A percentile compares a stretch with the other conserved stretches of the same genome.
Evolutionary conservation across 2,113 vertebrate species (phyloP).

Genomic region (Telmatochromis sp.): DNA sequence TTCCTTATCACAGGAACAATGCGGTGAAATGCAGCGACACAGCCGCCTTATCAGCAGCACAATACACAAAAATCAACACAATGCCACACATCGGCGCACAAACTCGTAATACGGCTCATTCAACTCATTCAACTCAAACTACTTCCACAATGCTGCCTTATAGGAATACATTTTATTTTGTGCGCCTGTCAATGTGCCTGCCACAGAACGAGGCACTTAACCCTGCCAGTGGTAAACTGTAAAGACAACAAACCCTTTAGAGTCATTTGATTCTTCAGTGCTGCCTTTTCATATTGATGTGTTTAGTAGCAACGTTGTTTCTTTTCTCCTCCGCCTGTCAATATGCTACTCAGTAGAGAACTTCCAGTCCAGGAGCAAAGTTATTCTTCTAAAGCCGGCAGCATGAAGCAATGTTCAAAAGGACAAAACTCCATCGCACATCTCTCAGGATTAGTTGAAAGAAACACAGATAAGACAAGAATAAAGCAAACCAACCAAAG

Average conservation of each 20-base stretch:
- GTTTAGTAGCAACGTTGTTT: not conserved
- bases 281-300: not conserved
- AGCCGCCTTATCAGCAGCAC: conserved; percentile 19
- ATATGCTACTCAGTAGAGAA: not conserved
- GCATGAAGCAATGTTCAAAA: not conserved
- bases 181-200: not conserved
- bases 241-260: not conserved
- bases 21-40: conserved; percentile 5
- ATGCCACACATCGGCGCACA: not conserved
- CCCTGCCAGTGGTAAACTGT: not conserved
- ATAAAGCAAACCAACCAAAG: not conserved
- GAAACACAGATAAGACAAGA: not conserved
- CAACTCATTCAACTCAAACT: not conserved
- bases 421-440: not conserved
- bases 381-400: not conserved
- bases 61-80: conserved; percentile 9
- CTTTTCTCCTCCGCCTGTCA: not conserved
- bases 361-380: not conserved
- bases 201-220: not conserved
- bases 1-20: conserved; percentile 45
- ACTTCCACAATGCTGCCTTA: not conserved
- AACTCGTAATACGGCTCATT: conserved; percentile 7
- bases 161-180: not conserved
- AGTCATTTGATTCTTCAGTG: not conserved
- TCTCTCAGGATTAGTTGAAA: not conserved